phyloP scores from a whole-genome alignment of 2,888 invertebrate genomes.

The Athetis lepigone region DNA sequence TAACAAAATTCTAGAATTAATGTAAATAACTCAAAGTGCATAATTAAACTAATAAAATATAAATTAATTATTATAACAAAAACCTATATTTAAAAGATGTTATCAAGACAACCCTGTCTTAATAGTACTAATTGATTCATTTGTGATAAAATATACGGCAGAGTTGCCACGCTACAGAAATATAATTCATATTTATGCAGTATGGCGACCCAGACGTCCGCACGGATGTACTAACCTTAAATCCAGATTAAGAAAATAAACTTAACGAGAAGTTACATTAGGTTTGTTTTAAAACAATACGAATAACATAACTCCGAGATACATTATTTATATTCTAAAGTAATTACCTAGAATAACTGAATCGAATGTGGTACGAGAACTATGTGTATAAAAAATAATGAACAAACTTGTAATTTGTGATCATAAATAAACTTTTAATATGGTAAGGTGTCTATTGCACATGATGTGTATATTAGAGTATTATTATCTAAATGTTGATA shows the following conservation, averaged over 20 bases:
- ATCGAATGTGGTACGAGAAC: constrained; percentile 12
- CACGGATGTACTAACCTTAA: background rate
- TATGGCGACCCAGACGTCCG: background rate
- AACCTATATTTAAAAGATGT: constrained; percentile 25
- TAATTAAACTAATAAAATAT: constrained; percentile 41
- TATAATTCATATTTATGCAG: background rate
- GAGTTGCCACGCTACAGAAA: background rate
- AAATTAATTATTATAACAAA: constrained; percentile 45
- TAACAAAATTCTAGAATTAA: constrained; percentile 21
- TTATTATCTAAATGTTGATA: background rate
- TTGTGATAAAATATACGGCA: constrained; percentile 17
- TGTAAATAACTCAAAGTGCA: constrained; percentile 23
- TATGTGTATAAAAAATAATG: constrained; percentile 4
- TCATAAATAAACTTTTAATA: constrained; percentile 11
- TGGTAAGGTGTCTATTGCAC: constrained; percentile 27
- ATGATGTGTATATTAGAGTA: background rate
- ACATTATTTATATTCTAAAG: constrained; percentile 5
- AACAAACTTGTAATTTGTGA: constrained; percentile 7
- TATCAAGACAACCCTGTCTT: constrained; percentile 29
- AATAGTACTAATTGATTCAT: constrained; percentile 21
- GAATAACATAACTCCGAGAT: constrained; percentile 2
- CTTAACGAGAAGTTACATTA: background rate
- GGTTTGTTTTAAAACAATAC: background rate
- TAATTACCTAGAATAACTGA: constrained; percentile 1
- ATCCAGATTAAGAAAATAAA: background rate